Conservation (phyloP, 2,113 vertebrate species). For the Poicephalus meyeri region DNA sequence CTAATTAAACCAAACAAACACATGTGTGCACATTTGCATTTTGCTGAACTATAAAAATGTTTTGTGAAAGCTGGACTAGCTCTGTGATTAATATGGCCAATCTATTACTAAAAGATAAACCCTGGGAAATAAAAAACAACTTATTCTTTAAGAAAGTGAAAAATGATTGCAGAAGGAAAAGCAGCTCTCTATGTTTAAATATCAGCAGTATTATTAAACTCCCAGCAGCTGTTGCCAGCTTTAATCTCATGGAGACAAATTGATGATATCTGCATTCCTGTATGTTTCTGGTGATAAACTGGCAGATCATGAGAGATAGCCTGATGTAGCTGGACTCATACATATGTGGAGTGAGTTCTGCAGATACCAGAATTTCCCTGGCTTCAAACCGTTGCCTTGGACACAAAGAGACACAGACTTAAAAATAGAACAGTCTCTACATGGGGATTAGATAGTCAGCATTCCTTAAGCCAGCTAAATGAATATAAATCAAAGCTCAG, state of each 20-base stretch:
- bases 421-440: constrained; percentile 70
- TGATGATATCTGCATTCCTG: background rate
- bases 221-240: background rate
- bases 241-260: background rate
- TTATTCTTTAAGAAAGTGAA: background rate
- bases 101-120: constrained; percentile 14
- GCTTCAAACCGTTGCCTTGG: constrained; percentile 74
- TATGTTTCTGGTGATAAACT: background rate
- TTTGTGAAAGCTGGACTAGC: background rate
- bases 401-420: constrained; percentile 69
- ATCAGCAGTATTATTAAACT: background rate
- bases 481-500: constrained; percentile 30
- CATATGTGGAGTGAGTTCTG: background rate
- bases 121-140: background rate
- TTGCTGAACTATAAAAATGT: background rate
- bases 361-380: constrained; percentile 50
- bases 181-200: background rate
- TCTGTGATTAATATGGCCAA: background rate
- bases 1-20: background rate
- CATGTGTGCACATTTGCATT: background rate
- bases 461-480: background rate
- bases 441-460: constrained; percentile 41
- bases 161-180: background rate
- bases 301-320: background rate
- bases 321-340: background rate